Evolutionary conservation across 1,140 invertebrate genomes (phyloP).

Genomic region (Akabosia matsudoensis): DNA sequence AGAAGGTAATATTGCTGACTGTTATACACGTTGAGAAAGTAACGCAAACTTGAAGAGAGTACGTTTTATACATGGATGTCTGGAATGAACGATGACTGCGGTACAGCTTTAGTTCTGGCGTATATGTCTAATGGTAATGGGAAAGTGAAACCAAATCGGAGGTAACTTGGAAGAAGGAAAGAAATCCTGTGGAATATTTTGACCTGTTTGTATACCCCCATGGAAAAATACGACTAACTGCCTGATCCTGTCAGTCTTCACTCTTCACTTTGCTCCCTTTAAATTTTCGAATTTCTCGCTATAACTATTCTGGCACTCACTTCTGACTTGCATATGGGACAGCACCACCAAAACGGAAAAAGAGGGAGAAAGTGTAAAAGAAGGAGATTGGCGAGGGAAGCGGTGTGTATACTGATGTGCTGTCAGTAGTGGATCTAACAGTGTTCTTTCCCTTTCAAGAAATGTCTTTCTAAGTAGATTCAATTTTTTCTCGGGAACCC

Average conservation of each 20-base stretch:
- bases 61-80: slow-evolving; percentile 5
- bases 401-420: background rate
- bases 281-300: background rate
- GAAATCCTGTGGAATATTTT: background rate
- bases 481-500: background rate
- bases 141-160: slow-evolving; percentile 1
- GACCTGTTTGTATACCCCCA: background rate
- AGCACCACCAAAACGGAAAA: too few relatives aligned
- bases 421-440: background rate
- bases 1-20: background rate
- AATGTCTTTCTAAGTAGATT: slow-evolving; percentile 13
- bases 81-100: slow-evolving; percentile 9
- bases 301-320: background rate
- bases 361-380: background rate
- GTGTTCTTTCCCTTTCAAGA: background rate
- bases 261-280: background rate
- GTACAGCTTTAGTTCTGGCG: background rate
- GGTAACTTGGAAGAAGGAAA: background rate
- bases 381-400: background rate
- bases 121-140: background rate
- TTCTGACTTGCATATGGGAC: background rate
- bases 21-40: background rate
- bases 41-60: background rate
- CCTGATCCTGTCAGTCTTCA: slow-evolving; percentile 13
- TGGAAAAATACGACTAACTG: background rate